A percentile compares a stretch with the other conserved stretches of the same genome.
Evolutionary conservation across 2,113 vertebrate species (phyloP).

Genomic region (Grammatotria lemairii): DNA sequence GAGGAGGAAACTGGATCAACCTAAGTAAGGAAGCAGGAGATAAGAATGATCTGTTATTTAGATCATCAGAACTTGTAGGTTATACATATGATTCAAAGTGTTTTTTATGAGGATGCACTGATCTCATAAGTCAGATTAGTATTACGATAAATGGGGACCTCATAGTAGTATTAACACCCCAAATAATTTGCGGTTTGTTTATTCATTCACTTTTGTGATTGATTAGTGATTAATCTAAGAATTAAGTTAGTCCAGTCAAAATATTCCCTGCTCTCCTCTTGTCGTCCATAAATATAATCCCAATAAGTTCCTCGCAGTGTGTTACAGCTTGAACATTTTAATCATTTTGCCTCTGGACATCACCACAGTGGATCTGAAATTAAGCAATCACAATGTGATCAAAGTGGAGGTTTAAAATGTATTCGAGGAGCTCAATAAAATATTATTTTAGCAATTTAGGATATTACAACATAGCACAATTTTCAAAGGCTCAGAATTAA

Average conservation of each 20-base stretch:
- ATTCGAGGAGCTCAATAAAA: background rate
- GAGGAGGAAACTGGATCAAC: constrained; percentile 93
- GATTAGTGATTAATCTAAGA: background rate
- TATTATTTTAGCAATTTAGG: background rate
- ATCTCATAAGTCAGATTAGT: background rate
- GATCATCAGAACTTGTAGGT: background rate
- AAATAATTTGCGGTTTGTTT: background rate
- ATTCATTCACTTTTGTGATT: background rate
- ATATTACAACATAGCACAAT: background rate
- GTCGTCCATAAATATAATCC: background rate
- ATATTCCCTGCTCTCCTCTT: background rate
- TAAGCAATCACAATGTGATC: background rate
- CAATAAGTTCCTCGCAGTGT: background rate
- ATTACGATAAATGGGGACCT: background rate
- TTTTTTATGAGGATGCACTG: background rate
- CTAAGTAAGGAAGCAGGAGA: constrained; percentile 61
- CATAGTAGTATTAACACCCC: background rate
- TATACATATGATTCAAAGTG: background rate
- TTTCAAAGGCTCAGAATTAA: background rate
- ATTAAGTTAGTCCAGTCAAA: background rate
- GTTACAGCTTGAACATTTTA: background rate
- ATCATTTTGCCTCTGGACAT: background rate
- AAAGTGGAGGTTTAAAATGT: background rate
- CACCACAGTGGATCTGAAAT: background rate
- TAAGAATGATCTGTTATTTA: background rate